Evolutionary conservation across 2,797 vertebrate species (phyloP).

Genomic region (Dendrocincla tyrannina): DNA sequence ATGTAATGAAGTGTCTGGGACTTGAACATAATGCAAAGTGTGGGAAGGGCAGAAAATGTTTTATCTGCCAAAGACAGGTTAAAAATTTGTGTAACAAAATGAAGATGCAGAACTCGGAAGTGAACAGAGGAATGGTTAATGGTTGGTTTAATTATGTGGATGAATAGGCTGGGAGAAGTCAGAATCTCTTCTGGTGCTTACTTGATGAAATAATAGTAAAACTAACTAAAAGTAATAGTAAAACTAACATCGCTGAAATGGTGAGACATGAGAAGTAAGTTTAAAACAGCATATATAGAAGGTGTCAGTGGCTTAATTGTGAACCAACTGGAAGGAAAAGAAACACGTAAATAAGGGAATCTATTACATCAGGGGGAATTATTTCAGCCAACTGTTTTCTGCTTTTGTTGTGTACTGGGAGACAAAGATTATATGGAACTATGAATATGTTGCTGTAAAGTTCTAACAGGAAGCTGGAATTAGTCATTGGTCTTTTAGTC

Average conservation of each 20-base stretch:
- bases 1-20: not conserved
- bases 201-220: not conserved
- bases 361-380: rapidly evolving
- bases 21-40: not conserved
- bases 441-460: not conserved
- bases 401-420: not conserved
- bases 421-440: not conserved
- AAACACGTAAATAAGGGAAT: not conserved
- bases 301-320: not conserved
- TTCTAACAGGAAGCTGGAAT: not conserved
- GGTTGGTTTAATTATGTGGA: not conserved
- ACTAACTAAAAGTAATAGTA: not conserved
- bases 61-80: not conserved
- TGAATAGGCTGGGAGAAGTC: not conserved
- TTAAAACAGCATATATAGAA: not conserved
- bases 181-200: not conserved
- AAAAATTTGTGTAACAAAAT: not conserved
- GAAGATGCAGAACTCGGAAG: not conserved
- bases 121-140: not conserved
- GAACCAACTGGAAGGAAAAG: not conserved
- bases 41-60: not conserved
- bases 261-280: not conserved
- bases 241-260: not conserved
- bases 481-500: not conserved
- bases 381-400: not conserved